phyloP scores from a whole-genome alignment of 2,113 vertebrate species.

The Laterallus jamaicensis region DNA sequence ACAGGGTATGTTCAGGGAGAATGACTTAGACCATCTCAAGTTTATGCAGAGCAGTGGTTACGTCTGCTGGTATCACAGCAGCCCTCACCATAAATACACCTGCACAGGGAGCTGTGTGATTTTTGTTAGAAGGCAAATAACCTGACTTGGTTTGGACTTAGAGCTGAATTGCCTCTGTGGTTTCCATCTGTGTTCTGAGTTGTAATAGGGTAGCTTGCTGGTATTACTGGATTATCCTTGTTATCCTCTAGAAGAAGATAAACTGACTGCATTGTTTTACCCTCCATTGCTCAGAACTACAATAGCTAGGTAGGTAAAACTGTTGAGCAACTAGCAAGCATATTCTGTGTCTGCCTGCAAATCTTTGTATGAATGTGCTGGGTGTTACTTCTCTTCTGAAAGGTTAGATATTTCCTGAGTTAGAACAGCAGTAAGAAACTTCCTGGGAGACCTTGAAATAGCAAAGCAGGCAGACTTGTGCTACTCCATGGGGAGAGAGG shows the following conservation, averaged over 20 bases:
- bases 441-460: neutral
- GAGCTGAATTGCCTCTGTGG: neutral
- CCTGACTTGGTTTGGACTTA: neutral
- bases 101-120: neutral
- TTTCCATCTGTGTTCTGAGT: neutral
- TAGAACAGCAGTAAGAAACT: neutral
- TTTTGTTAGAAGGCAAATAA: neutral
- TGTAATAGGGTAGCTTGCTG: neutral
- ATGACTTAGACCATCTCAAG: neutral
- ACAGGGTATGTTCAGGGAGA: neutral
- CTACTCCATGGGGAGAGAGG: neutral
- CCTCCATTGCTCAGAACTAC: neutral
- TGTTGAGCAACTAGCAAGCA: neutral
- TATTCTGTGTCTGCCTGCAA: neutral
- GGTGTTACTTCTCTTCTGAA: neutral
- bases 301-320: neutral
- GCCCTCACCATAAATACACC: neutral
- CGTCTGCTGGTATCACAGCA: neutral
- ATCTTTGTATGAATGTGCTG: neutral
- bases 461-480: neutral
- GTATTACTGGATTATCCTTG: neutral
- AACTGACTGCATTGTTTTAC: conserved; percentile 4
- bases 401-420: neutral
- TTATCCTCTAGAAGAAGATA: neutral
- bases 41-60: neutral